phyloP scores from a whole-genome alignment of 2,797 vertebrate genomes.

The Hephaestus fuliginosus region DNA sequence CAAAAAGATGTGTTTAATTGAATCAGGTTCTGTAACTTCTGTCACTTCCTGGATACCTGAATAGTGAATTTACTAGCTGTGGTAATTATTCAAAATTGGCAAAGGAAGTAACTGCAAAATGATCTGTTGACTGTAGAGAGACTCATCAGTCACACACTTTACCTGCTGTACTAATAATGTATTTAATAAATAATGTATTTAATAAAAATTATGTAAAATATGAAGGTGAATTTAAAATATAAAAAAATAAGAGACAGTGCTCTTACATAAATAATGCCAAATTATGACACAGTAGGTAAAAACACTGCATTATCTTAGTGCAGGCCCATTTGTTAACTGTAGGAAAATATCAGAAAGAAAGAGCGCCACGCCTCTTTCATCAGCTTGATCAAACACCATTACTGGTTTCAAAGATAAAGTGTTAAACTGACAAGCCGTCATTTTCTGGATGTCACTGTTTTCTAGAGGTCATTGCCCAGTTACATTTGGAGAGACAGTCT shows the following conservation, averaged over 20 bases:
- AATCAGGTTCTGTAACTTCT: constrained; percentile 4
- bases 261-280: neutral
- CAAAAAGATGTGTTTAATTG: neutral
- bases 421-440: neutral
- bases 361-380: neutral
- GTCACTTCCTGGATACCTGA: neutral
- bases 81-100: neutral
- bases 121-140: neutral
- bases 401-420: neutral
- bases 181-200: neutral
- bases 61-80: neutral
- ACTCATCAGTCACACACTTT: neutral
- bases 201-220: neutral
- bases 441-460: too few species aligned
- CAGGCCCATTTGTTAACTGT: neutral
- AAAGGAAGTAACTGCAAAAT: neutral
- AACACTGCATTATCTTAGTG: neutral
- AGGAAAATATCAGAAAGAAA: neutral
- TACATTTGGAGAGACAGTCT: neutral
- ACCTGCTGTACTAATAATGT: neutral
- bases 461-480: neutral
- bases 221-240: neutral
- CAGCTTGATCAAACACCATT: neutral
- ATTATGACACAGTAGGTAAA: neutral
- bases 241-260: too few species aligned